These are phyloP conservation scores for Hippocampus barbouri DNA, from an alignment of 2,113 vertebrate genomes.

Conservation along the genomic window DNA sequence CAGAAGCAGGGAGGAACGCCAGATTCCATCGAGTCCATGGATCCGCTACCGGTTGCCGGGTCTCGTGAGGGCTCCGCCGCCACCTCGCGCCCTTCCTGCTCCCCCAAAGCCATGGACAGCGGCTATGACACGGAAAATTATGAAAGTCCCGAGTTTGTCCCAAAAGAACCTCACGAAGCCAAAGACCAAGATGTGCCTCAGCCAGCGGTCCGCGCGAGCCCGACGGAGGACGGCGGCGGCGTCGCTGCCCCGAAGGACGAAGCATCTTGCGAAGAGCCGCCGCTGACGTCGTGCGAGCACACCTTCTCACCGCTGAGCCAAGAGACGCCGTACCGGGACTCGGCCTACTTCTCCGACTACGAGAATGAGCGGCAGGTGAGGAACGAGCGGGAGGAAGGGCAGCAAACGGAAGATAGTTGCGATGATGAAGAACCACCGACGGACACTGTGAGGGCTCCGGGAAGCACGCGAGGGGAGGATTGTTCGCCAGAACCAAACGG, in stretches of 20 bases:
- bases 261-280: constrained; percentile 6
- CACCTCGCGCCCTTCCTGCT: constrained; percentile 66
- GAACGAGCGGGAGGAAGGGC: constrained; percentile 67
- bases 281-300: constrained; percentile 56
- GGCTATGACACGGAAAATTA: constrained; percentile 97
- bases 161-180: constrained; percentile 82
- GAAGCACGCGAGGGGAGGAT: neutral
- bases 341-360: constrained; percentile 93
- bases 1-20: constrained; percentile 86
- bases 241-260: constrained; percentile 1
- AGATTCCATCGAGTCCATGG: constrained; percentile 83
- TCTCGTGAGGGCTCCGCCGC: constrained; percentile 78
- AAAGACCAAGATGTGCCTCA: constrained; percentile 64
- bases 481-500: neutral
- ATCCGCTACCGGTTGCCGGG: constrained; percentile 77
- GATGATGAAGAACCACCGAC: constrained; percentile 25
- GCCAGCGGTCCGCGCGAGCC: constrained; percentile 18
- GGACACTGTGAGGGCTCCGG: constrained; percentile 8
- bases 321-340: constrained; percentile 88
- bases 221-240: constrained; percentile 41
- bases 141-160: constrained; percentile 90
- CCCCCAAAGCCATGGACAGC: constrained; percentile 86
- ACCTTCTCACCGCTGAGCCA: constrained; percentile 68
- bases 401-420: constrained; percentile 49
- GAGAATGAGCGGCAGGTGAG: constrained; percentile 73